A percentile compares a stretch with the other conserved stretches of the same genome.
These are phyloP conservation scores for Python bivittatus DNA, from an alignment of 2,113 vertebrate genomes.

Conservation along the genomic window DNA sequence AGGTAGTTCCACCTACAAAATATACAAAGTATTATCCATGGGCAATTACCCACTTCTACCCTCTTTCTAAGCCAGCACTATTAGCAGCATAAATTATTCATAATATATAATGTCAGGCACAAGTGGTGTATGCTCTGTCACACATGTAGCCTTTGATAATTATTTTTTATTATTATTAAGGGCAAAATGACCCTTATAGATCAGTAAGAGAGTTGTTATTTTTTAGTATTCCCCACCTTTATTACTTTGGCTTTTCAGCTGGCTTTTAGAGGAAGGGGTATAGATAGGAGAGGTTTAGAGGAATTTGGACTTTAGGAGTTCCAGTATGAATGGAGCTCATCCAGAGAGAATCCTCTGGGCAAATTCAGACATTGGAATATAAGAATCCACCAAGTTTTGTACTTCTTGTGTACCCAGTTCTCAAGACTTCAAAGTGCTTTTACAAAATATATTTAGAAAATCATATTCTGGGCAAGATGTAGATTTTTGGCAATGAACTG, in stretches of 20 bases:
- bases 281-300: neutral
- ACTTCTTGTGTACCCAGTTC: neutral
- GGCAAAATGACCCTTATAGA: constrained; percentile 42
- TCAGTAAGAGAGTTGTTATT: neutral
- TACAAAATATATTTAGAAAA: neutral
- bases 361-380: neutral
- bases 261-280: constrained; percentile 7
- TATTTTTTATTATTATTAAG: constrained; percentile 10
- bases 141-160: constrained; percentile 38
- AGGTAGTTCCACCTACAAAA: constrained; percentile 71
- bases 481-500: neutral
- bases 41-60: constrained; percentile 69
- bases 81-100: constrained; percentile 73
- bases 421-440: neutral
- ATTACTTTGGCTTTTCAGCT: constrained; percentile 10
- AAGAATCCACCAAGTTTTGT: neutral
- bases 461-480: neutral
- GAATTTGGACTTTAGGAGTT: neutral
- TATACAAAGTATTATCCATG: constrained; percentile 74
- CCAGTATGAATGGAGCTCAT: neutral
- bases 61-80: constrained; percentile 67
- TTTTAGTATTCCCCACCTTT: constrained; percentile 21
- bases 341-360: neutral
- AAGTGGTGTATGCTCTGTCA: constrained; percentile 59
- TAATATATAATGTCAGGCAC: constrained; percentile 64